Evolutionary conservation across 2,888 invertebrate species (phyloP), one percentile per base, ranked within the genome.

Genomic region (Boloria euphrosyne): DNA sequence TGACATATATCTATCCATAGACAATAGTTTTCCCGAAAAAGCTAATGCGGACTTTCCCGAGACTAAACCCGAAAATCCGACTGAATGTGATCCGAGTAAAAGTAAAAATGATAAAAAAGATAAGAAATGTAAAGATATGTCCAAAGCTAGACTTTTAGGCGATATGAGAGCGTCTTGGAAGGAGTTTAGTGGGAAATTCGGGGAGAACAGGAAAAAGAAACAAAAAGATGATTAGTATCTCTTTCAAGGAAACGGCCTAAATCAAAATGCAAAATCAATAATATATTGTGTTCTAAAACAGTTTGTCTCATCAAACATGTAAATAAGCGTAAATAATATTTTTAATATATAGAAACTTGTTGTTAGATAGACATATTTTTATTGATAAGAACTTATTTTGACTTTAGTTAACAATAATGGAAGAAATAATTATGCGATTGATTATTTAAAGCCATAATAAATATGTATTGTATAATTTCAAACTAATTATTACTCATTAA

Each of bases 91-190:
- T 16, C 27, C 4, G 14, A 55, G 51, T 31, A 55, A 66, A 17
- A 27, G 47, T 61, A 69, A 66, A 66, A 63, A 57, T 43, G 60
- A 47, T 58, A 67, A 54, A 54, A 67, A 64, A 53, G 65, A 65
- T 50, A 72, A 68, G 31, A 72, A 70, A 54, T 63, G 63, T 52
- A 70, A 67, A 50, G 66, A 70, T 49, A 17, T 60, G 3, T 58
- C 70, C 0, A 71, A 70, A 44, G 66, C 80, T 10, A 64, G 81
- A 38, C 65, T 82, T 1, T 66, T 84, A 3, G 85, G 82, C 0
- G 85, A 85, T 44, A 76, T 85, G 74, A 71, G 82, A 43, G 84
- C 84, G 3, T 81, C 85, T 2, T 85, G 85, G 85, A 71, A 80
- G 10, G 84, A 82, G 62, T 82, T 86, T 54, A 84, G 83, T 67